Evolutionary conservation across 2,113 vertebrate species (phyloP).

Genomic region (Helogale parvula): DNA sequence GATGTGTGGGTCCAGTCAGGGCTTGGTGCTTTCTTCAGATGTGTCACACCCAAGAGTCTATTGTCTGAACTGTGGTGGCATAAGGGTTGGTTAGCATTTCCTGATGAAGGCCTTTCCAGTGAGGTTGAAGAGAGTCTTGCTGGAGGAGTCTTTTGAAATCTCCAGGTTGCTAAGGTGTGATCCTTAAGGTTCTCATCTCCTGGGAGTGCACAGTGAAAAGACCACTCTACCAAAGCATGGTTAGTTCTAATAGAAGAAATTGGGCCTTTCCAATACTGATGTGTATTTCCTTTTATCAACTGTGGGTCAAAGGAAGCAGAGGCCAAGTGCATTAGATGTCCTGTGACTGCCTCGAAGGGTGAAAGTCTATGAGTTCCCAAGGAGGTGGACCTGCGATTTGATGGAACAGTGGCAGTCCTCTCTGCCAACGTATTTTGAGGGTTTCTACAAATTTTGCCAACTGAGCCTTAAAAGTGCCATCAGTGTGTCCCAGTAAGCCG

Average conservation of each 20-base stretch:
- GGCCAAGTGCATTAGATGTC: background rate
- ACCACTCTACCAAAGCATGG: background rate
- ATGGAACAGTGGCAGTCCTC: background rate
- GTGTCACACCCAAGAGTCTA: background rate
- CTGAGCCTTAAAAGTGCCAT: background rate
- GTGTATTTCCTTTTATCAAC: background rate
- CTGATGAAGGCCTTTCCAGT: background rate
- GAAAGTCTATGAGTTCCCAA: background rate
- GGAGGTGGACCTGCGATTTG: background rate
- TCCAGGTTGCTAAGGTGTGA: background rate
- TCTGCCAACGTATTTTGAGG: background rate
- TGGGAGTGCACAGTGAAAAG: background rate
- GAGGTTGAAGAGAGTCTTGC: background rate
- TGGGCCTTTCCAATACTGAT: background rate
- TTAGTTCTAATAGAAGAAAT: background rate
- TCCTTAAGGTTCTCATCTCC: background rate
- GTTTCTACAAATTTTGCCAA: background rate
- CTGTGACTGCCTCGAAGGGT: background rate
- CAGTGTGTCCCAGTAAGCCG: background rate
- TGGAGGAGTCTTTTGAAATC: background rate
- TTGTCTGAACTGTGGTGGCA: background rate
- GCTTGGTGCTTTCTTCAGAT: background rate
- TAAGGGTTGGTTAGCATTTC: background rate
- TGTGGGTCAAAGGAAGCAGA: background rate
- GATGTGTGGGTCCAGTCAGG: background rate